Conservation (phyloP, 2,113 vertebrate genomes). For the Paralichthys olivaceus region DNA sequence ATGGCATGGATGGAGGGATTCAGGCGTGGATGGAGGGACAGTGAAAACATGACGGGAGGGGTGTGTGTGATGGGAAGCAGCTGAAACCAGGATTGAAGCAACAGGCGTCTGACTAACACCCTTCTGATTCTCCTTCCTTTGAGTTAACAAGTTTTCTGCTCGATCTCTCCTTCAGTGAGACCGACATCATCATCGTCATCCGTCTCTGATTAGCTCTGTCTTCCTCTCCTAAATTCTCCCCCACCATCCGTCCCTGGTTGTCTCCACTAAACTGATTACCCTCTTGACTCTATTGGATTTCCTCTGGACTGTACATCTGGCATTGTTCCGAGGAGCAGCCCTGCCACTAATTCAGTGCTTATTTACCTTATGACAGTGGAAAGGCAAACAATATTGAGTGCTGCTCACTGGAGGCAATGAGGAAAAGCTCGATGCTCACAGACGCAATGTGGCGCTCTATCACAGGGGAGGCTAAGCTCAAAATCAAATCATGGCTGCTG, state of each 20-base stretch:
- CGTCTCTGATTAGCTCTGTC: conserved; percentile 39
- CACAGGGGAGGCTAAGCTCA: conserved; percentile 23
- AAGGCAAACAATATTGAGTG: conserved; percentile 73
- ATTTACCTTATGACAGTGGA: conserved; percentile 77
- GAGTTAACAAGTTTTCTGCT: conserved; percentile 22
- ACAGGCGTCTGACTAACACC: conserved; percentile 53
- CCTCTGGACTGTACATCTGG: conserved; percentile 75
- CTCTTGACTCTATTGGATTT: conserved; percentile 77
- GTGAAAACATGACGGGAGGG: not conserved
- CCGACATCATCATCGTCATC: conserved; percentile 2
- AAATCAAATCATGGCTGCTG: conserved; percentile 48
- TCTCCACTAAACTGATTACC: conserved; percentile 76
- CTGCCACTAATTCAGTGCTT: conserved; percentile 76
- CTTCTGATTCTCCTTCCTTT: not conserved
- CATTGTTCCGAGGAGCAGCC: conserved; percentile 70
- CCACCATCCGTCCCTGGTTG: conserved; percentile 27
- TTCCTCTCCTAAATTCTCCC: conserved; percentile 34
- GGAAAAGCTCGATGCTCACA: conserved; percentile 1
- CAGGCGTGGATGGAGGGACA: conserved; percentile 32
- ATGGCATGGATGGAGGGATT: conserved; percentile 33
- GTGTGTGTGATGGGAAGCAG: not conserved
- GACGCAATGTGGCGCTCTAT: conserved; percentile 17
- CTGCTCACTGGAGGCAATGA: conserved; percentile 51
- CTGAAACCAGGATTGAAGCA: conserved; percentile 38
- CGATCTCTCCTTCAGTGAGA: not conserved